Base-by-base conservation (phyloP, 1,140 invertebrate species). In the Asobara japonica region DNA sequence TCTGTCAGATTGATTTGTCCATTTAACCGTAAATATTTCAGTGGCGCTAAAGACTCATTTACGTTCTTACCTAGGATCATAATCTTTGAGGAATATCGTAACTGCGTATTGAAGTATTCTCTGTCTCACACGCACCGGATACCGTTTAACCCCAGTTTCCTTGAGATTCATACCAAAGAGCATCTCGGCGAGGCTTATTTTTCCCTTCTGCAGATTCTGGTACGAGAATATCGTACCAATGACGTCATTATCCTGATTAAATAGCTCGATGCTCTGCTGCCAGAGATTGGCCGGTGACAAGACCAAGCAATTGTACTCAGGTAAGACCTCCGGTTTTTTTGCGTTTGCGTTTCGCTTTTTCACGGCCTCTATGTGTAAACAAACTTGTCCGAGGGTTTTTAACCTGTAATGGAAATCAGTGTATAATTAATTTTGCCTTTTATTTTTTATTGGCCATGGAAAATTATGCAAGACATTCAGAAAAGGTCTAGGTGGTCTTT, bases 241-340 rank as follows among this genome's bases (percentile, higher is more conserved):
- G 74, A 96, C 91, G 80, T 94, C 93, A 13, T 90, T 89, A 83
- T 97, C 95, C 69, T 92, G 87, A 36, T 92, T 90, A 81, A 95
- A 96, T 27, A 91, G 87, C 77, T 93, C 91, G 5, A 92, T 86
- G 84, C 96, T 95, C 81, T 94, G 92, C 72, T 94, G 91, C 97
- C 97, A 98, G 27, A 98, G 89, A 87, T 97, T 97, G 0, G 96
- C 96, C 0, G 97, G 97, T 2, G 97, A 98, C 0, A 98, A 83
- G n/a, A 97, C 86, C 0, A 99, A 88, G 84, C 97, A 99, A 83
- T 92, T 94, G 82, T 96, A 98, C 82, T 98, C 93, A 0, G 97
- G 97, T 27, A 97, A 87, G 71, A 94, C 88, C 8, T 89, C 84
- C 1, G 33, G 84, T 83, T 79, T 87, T 90, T 79, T 90, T 86